Percentiles rank a stretch among this genome's conserved stretches.
These are phyloP conservation scores for Myiopsitta monachus DNA, from an alignment of 2,113 vertebrate genomes.

Conservation along the genomic window DNA sequence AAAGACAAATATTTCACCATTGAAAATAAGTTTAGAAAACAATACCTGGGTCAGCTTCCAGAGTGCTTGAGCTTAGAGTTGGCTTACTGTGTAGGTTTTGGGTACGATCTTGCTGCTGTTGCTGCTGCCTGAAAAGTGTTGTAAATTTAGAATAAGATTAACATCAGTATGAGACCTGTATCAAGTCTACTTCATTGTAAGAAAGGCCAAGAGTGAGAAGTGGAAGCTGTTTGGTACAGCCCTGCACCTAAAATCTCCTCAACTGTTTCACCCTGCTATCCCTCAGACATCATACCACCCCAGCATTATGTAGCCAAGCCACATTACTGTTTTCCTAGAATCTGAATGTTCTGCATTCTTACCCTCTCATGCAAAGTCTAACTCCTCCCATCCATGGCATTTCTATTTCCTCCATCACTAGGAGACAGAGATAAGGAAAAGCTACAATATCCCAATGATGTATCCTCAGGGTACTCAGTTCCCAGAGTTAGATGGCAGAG, in stretches of 20 bases:
- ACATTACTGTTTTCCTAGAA: background rate
- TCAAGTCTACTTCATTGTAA: background rate
- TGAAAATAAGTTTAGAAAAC: background rate
- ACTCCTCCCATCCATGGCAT: background rate
- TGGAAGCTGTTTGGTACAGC: background rate
- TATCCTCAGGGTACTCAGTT: background rate
- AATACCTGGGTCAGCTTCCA: conserved; percentile 59
- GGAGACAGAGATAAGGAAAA: background rate
- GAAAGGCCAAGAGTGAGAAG: background rate
- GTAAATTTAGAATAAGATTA: background rate
- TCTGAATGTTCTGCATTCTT: background rate
- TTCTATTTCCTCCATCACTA: background rate
- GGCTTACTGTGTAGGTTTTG: background rate
- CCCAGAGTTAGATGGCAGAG: background rate
- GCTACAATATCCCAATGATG: background rate
- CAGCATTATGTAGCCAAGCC: background rate
- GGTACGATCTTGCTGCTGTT: conserved; percentile 31
- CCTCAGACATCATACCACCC: background rate
- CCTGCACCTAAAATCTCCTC: background rate
- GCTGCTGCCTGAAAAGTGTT: conserved; percentile 69
- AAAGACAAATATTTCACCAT: background rate
- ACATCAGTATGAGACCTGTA: background rate
- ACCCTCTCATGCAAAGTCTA: background rate
- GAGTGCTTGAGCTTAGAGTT: conserved; percentile 26
- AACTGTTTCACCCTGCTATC: background rate